Percentiles rank a stretch among this genome's conserved stretches.
These are phyloP conservation scores for Orgyia antiqua DNA, from an alignment of 2,888 invertebrate species.

Conservation along the genomic window DNA sequence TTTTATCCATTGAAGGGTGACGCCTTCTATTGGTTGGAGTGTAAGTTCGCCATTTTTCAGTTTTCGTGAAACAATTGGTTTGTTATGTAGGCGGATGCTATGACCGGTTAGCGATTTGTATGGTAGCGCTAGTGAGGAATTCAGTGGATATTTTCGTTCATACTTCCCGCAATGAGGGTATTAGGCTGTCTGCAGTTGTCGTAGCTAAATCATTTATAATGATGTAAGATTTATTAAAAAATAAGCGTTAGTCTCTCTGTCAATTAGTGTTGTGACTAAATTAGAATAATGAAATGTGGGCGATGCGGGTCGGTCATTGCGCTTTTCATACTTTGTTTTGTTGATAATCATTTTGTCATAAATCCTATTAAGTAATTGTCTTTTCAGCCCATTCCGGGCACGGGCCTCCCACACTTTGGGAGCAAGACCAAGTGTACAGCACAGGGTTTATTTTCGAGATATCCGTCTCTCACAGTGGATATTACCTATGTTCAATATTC, in stretches of 20 bases:
- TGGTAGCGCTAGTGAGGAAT: constrained; percentile 3
- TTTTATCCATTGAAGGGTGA: constrained; percentile 37
- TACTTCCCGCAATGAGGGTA: constrained; percentile 31
- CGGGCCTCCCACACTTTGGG: too few relatives aligned
- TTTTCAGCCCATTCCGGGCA: too few relatives aligned
- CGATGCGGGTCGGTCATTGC: constrained; percentile 16
- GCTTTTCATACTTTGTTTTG: constrained; percentile 13
- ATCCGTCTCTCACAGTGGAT: too few relatives aligned
- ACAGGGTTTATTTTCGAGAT: too few relatives aligned
- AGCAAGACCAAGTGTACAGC: too few relatives aligned
- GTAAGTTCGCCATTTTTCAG: constrained; percentile 70
- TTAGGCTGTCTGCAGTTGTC: constrained; percentile 45
- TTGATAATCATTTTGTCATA: too few relatives aligned
- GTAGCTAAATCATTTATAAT: constrained; percentile 44
- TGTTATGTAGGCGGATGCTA: constrained; percentile 62
- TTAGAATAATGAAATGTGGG: constrained; percentile 19
- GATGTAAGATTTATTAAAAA: constrained; percentile 31
- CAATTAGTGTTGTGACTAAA: constrained; percentile 20
- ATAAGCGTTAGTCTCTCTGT: constrained; percentile 25
- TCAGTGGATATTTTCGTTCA: constrained; percentile 49
- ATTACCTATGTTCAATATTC: too few relatives aligned
- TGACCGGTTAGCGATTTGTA: constrained; percentile 40
- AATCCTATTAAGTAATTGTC: too few relatives aligned
- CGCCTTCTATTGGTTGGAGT: constrained; percentile 67
- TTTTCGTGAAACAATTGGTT: constrained; percentile 62